Evolutionary conservation across 2,888 invertebrate species (phyloP), one percentile per base, ranked within the genome.

Genomic region (Myopa tessellatipennis): DNA sequence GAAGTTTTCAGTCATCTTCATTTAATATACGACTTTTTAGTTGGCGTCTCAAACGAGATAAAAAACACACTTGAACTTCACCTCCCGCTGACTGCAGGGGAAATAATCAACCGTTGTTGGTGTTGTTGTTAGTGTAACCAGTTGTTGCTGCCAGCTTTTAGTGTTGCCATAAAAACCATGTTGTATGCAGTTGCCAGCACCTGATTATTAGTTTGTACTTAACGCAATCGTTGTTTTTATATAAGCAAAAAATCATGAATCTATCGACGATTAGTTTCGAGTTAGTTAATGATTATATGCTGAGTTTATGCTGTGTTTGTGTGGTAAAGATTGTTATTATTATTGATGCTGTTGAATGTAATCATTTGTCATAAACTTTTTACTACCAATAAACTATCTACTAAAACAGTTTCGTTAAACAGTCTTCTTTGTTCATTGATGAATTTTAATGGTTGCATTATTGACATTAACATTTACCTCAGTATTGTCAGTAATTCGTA

Each of bases 191-290:
- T 26, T 26, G 26, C 26, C 26, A 26, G n/a, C 26, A 26, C 26
- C 26, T 61, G 10, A 45, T 61, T 18, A 61, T 61, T 45, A 10
- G 14, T 52, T 70, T 70, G 50, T 50, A 70, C 36, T 70, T 52
- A 70, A 70, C 70, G 34, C 18, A 45, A 45, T 45, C 45, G 3
- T 45, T 6, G 10, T 45, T 45, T 45, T 45, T 45, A 8, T 45
- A 45, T 45, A 4, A 3, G 12, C 6, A 34, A 18, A 4, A 14
- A n/a, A 18, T 61, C 18, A 61, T n/a, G 1, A 34, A 12, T 26
- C 34, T 4, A 12, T 3, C 7, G 61, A 8, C 26, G n/a, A 63
- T n/a, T 60, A 60, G 26, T 60, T 60, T 34, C 18, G 36, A 12
- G 12, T n/a, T 61, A 7, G 26, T 63, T n/a, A 63, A 34, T 63